Evolutionary conservation across 2,113 vertebrate species (phyloP).

Genomic region (Turdus rufiventris): DNA sequence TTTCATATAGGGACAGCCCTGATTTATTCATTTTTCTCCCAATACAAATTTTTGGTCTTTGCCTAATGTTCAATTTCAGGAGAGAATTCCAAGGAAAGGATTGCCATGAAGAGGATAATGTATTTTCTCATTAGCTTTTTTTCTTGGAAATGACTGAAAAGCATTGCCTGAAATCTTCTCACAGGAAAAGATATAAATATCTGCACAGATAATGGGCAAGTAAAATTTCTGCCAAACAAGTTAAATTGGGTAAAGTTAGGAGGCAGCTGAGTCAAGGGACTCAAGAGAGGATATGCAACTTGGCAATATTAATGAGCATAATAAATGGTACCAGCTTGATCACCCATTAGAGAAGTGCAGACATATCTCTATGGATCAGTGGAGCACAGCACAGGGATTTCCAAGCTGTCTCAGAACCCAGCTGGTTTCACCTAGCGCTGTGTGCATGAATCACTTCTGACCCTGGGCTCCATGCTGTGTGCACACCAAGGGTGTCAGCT

Average conservation of each 20-base stretch:
- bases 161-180: not conserved
- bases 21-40: not conserved
- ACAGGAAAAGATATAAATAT: conserved; percentile 19
- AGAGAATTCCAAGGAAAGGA: not conserved
- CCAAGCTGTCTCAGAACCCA: not conserved
- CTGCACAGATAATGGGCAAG: not conserved
- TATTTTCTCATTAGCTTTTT: conserved; percentile 1
- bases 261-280: not conserved
- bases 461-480: not conserved
- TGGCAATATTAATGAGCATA: not conserved
- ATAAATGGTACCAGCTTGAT: not conserved
- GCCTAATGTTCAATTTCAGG: not conserved
- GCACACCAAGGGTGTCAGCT: rapidly evolving
- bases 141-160: conserved; percentile 19
- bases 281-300: not conserved
- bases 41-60: not conserved
- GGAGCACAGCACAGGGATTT: not conserved
- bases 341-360: not conserved
- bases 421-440: not conserved
- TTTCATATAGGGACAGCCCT: not conserved
- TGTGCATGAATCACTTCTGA: not conserved
- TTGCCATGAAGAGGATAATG: not conserved
- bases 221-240: conserved; percentile 28
- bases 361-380: not conserved
- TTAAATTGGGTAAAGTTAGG: not conserved